Base-by-base conservation (phyloP, 2,888 invertebrate genomes). In the Latrodectus hesperus region DNA sequence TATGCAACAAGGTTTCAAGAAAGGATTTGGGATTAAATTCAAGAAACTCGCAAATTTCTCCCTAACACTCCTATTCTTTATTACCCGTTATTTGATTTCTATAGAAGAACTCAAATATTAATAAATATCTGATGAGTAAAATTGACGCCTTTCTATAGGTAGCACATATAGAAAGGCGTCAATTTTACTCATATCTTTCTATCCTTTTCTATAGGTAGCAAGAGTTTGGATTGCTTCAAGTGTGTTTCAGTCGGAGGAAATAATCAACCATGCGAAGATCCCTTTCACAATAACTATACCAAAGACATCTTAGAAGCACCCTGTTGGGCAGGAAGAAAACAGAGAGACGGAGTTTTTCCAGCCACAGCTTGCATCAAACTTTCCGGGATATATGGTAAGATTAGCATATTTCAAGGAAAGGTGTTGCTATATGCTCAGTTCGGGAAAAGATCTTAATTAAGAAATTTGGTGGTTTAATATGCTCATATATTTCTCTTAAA, bases 291-390 rank as follows among this genome's bases (percentile, higher is more conserved):
- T 93, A 97, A 97, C 93, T 96, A 95, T 91, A 96, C 96, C 1
- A 93, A 95, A 84, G 95, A 95, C 90, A 95, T 97, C 93, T 94
- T 97, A 90, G 96, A 98, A 93, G 95, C 96, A 4, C 97, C 98
- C 4, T 99, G 99, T 92, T 96, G 97, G 95, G 98, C 98, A 0
- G 98, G 98, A 0, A 94, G 98, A 90, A 98, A 98, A 93, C 96
- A 96, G 0, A 94, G 99, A 55, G 95, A 97, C 91, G 99, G 99
- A 0, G 93, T 97, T 12, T 99, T 98, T 93, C 99, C 99, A 0
- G 99, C 98, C 22, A 98, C 99, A 0, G 96, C 98, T 72, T 99
- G 99, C 92, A 96, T 99, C 91, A 99, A 99, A 94, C 95, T 99
- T 89, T 96, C 96, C 88, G 99, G 99, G 51, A 94, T 95, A 90